Evolutionary conservation across 2,113 vertebrate genomes (phyloP).

Genomic region (Stegastes partitus): DNA sequence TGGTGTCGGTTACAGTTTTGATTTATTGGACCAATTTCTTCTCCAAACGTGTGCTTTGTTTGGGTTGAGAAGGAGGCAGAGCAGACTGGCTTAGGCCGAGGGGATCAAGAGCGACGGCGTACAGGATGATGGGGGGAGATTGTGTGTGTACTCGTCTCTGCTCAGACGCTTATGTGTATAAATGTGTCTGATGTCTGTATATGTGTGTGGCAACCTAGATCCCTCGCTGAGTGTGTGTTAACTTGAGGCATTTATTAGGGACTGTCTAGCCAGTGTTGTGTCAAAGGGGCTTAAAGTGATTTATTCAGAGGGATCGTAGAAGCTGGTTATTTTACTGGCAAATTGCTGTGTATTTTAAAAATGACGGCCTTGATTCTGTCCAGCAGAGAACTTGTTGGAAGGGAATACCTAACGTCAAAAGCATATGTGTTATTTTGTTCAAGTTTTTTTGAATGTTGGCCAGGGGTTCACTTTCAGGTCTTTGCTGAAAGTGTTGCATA

Average conservation of each 20-base stretch:
- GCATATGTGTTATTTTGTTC: not conserved
- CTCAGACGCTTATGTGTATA: constrained; percentile 52
- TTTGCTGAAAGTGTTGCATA: not conserved
- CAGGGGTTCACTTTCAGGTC: not conserved
- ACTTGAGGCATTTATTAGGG: constrained; percentile 74
- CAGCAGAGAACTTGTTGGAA: constrained; percentile 38
- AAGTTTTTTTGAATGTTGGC: not conserved
- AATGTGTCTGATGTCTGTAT: constrained; percentile 58
- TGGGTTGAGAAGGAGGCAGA: constrained; percentile 65
- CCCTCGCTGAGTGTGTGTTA: constrained; percentile 60
- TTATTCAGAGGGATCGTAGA: constrained; percentile 66
- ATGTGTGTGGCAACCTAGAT: constrained; percentile 67
- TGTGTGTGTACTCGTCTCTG: constrained; percentile 62
- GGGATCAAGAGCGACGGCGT: constrained; percentile 76
- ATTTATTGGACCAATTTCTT: constrained; percentile 80
- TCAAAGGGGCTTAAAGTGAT: constrained; percentile 69
- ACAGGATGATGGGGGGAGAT: constrained; percentile 57
- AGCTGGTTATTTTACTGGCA: constrained; percentile 75
- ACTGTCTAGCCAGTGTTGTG: constrained; percentile 65
- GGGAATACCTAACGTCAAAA: constrained; percentile 11
- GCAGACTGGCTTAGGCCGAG: constrained; percentile 69
- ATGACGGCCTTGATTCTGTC: constrained; percentile 65
- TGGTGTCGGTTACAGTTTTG: constrained; percentile 75
- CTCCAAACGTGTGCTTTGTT: constrained; percentile 72
- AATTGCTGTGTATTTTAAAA: constrained; percentile 77